Evolutionary conservation across 2,888 invertebrate species (phyloP), one percentile per base, ranked within the genome.

Genomic region (Cecidostiba fungosa): DNA sequence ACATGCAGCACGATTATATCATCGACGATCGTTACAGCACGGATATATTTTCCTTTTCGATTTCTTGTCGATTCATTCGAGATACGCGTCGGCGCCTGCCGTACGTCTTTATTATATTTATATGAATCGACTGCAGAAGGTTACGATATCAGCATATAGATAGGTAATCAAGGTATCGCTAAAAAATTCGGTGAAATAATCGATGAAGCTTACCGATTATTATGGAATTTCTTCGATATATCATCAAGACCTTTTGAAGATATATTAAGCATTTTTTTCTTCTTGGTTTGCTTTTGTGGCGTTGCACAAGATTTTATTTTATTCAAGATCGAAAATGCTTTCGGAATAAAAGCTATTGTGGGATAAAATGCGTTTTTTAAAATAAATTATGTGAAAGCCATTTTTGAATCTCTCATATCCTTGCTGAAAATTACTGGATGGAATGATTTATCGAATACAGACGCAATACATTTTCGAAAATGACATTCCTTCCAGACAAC

Each of bases 1-100:
- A 23, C 26, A 4, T 4, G 12, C 43, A 19, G n/a, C 59, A 47
- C 50, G 84, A 84, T 84, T 84, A 84, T 84, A 84, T 84, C 74
- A 79, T 32, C 66, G n/a, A 23, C 62, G 50, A 26, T 39, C 72
- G 23, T 77, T 59, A 32, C 77, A 16, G 32, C 29, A 4, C 72
- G 59, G 77, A 83, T 83, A 23, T 39, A 47, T 72, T 77, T 76
- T 82, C 74, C 19, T 39, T 43, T 39, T 79, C 26, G 77, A 47
- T 83, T 78, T 59, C 77, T 73, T 73, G 72, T 26, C 47, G 62
- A 73, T 78, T 72, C 62, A 43, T 23, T 39, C 29, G 39, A 50
- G 47, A 69, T 83, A 77, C 39, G 59, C 50, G 59, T 4, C n/a
- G 47, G 10, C 29, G 26, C 26, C 10, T n/a, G 26, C 26, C 10